A percentile compares a stretch with the other conserved stretches of the same genome.
These are phyloP conservation scores for Paradisaea rubra DNA, from an alignment of 2,113 vertebrate genomes.

Conservation along the genomic window DNA sequence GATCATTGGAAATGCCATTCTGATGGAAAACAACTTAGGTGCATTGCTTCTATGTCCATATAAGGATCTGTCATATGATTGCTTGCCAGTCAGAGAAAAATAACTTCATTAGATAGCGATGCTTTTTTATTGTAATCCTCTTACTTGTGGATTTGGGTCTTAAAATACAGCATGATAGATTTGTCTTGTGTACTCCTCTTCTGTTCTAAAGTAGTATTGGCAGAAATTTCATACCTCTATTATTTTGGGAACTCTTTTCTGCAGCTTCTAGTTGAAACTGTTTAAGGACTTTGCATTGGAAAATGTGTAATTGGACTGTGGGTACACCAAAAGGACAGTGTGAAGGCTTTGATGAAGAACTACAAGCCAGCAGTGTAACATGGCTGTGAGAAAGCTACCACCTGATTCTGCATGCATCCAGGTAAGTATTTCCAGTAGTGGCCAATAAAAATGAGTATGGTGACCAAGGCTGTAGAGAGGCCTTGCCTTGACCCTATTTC, in stretches of 20 bases:
- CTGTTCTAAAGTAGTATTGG: not conserved
- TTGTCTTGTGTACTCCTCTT: not conserved
- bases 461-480: not conserved
- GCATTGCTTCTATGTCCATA: not conserved
- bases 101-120: not conserved
- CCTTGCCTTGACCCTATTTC: not conserved
- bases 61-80: not conserved
- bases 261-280: not conserved
- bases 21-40: not conserved
- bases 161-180: not conserved
- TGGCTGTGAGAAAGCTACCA: not conserved
- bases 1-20: not conserved
- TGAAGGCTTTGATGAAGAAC: not conserved
- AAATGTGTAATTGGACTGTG: not conserved
- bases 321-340: not conserved
- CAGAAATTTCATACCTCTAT: not conserved
- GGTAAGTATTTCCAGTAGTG: not conserved
- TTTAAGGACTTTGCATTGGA: not conserved
- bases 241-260: not conserved
- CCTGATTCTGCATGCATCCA: not conserved
- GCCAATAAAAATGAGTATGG: not conserved
- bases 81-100: not conserved
- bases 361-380: rapidly evolving
- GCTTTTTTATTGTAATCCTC: constrained; percentile 9
- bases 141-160: constrained; percentile 4